Evolutionary conservation across 2,888 invertebrate species (phyloP).

Genomic region (Platycheirus rosarum): DNA sequence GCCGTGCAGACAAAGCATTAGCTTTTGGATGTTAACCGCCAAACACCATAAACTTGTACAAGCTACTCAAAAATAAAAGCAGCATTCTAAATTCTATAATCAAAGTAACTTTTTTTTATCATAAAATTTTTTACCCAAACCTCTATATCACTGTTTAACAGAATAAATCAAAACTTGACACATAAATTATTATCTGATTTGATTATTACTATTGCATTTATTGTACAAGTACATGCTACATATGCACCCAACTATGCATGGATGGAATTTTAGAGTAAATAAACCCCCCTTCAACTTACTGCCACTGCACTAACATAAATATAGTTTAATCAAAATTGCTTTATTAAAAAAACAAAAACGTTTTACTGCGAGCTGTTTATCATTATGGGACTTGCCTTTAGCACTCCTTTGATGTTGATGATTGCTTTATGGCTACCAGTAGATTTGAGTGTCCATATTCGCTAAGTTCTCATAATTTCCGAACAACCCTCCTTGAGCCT

Average conservation of each 20-base stretch:
- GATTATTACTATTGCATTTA: not conserved
- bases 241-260: not conserved
- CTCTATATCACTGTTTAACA: not conserved
- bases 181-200: not conserved
- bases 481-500: slow-evolving; percentile 11
- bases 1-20: too few relatives aligned
- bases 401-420: slow-evolving; percentile 30
- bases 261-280: not conserved
- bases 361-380: slow-evolving; percentile 27
- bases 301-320: not conserved
- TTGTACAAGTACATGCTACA: not conserved
- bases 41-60: too few relatives aligned
- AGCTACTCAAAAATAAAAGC: not conserved
- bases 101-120: not conserved
- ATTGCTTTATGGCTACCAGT: slow-evolving; percentile 43
- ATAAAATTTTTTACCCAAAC: too few relatives aligned
- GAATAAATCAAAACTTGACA: slow-evolving; percentile 14
- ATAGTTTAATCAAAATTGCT: slow-evolving; percentile 43
- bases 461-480: slow-evolving; percentile 31
- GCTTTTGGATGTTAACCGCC: too few relatives aligned
- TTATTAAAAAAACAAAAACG: slow-evolving; percentile 20
- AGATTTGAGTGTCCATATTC: slow-evolving; percentile 31
- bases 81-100: not conserved
- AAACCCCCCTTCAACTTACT: not conserved
- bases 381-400: slow-evolving; percentile 46